Conservation (phyloP, 1,140 invertebrate genomes). For the Orius insidiosus region DNA sequence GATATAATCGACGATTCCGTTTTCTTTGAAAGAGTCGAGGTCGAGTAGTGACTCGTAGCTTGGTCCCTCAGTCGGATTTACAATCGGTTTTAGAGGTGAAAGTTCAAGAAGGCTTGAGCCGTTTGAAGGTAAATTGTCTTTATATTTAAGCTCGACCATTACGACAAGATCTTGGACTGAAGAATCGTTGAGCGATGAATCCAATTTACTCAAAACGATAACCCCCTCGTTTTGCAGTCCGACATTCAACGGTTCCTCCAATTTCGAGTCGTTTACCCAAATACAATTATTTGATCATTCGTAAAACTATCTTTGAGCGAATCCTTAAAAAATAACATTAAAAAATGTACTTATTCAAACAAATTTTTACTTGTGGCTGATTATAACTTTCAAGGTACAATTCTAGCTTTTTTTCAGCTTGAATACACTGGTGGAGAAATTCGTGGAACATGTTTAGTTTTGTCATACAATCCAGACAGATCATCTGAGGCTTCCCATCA, state of each 20-base stretch:
- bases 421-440: slow-evolving; percentile 18
- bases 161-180: slow-evolving; percentile 18
- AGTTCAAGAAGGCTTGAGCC: too few species aligned
- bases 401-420: slow-evolving; percentile 20
- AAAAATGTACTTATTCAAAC: neutral
- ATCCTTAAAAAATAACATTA: neutral
- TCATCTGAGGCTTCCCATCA: slow-evolving; percentile 20
- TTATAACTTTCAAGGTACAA: slow-evolving; percentile 6
- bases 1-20: neutral
- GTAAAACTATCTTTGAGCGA: too few species aligned
- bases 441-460: slow-evolving; percentile 20
- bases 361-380: neutral
- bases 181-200: slow-evolving; percentile 1
- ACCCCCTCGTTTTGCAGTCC: slow-evolving; percentile 14
- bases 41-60: neutral
- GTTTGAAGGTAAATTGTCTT: slow-evolving; percentile 13
- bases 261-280: neutral
- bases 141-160: slow-evolving; percentile 21
- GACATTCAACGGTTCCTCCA: neutral
- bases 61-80: neutral
- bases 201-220: slow-evolving; percentile 18
- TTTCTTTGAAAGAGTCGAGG: neutral
- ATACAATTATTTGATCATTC: neutral
- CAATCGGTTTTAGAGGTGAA: too few species aligned
- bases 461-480: slow-evolving; percentile 19